Conservation (phyloP, 2,797 vertebrate genomes). For the Notoglanidium macrostoma region DNA sequence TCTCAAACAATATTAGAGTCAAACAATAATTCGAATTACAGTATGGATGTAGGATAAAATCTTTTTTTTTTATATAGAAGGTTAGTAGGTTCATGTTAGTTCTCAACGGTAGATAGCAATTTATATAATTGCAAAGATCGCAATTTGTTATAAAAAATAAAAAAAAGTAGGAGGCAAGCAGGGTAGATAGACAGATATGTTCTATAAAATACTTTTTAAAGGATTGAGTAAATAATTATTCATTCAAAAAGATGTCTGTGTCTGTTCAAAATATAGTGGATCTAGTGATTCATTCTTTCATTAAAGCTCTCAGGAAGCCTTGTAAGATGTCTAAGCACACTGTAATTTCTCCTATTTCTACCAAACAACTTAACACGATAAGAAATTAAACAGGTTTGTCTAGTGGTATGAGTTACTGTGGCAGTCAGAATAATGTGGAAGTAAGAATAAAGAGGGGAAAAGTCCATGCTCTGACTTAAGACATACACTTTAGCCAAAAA, state of each 20-base stretch:
- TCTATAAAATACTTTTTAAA: neutral
- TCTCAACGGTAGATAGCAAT: neutral
- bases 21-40: neutral
- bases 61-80: neutral
- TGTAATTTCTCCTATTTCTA: conserved; percentile 6
- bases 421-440: neutral
- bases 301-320: neutral
- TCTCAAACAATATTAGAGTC: conserved; percentile 47
- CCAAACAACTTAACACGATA: neutral
- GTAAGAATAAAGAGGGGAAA: neutral
- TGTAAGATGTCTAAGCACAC: neutral
- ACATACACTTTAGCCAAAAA: neutral
- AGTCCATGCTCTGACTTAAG: neutral
- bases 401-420: neutral
- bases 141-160: neutral
- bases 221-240: neutral
- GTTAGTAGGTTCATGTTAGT: neutral
- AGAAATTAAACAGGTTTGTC: neutral
- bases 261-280: neutral
- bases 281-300: neutral
- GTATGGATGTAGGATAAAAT: neutral
- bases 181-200: neutral
- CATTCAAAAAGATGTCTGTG: neutral
- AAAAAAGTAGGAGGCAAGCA: neutral
- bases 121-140: neutral